Evolutionary conservation across 2,888 invertebrate genomes (phyloP).

Genomic region (Synergus umbraculus): DNA sequence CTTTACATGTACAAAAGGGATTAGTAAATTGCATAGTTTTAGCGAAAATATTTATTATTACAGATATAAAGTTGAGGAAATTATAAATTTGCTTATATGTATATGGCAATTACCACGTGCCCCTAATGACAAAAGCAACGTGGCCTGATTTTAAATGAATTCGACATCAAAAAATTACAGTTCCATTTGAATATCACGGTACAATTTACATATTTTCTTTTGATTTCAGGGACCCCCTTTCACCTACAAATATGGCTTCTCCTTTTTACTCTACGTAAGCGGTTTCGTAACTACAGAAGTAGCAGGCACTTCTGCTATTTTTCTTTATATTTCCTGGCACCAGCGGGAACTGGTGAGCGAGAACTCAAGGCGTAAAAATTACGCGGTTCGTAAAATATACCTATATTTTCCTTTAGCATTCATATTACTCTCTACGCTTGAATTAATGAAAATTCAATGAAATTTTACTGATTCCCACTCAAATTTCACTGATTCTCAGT

Average conservation of each 20-base stretch:
- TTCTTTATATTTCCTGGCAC: constrained; percentile 90
- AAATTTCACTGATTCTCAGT: too few species aligned
- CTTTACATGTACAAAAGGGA: too few species aligned
- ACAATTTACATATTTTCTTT: not conserved
- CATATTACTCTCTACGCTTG: too few species aligned
- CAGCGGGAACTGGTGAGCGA: constrained; percentile 83
- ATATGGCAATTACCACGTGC: not conserved
- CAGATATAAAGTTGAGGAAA: too few species aligned
- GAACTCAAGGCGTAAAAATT: constrained; percentile 76
- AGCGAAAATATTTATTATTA: too few species aligned
- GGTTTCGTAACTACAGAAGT: constrained; percentile 91
- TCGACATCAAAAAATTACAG: not conserved
- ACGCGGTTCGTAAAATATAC: constrained; percentile 65
- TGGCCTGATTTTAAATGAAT: not conserved
- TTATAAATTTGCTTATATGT: too few species aligned
- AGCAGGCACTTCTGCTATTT: constrained; percentile 91
- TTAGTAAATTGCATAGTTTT: too few species aligned
- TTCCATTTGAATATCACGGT: not conserved
- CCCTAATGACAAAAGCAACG: too few species aligned
- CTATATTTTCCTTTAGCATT: not conserved
- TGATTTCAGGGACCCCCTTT: constrained; percentile 82
- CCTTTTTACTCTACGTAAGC: constrained; percentile 90
- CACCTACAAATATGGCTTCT: constrained; percentile 92
- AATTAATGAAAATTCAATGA: too few species aligned
- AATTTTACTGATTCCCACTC: too few species aligned